Evolutionary conservation across 2,113 vertebrate species (phyloP).

Genomic region (Chaetorhynchus papuensis): DNA sequence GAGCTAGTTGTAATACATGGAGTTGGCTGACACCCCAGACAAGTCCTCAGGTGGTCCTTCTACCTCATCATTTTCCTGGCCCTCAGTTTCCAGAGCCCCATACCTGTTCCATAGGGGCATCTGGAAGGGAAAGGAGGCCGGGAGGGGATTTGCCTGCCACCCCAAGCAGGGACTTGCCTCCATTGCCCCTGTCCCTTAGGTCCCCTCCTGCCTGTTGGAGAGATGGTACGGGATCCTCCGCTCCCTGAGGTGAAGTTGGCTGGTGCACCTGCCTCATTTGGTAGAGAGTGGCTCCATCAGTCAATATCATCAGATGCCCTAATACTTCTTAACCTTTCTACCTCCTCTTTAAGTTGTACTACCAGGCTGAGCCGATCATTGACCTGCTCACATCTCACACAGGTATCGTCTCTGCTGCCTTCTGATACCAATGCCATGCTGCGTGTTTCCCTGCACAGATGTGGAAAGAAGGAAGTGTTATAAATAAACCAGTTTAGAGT

Average conservation of each 20-base stretch:
- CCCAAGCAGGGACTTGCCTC: not conserved
- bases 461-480: conserved; percentile 22
- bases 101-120: not conserved
- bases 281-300: not conserved
- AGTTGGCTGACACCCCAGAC: not conserved
- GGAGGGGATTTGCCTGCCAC: not conserved
- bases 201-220: not conserved
- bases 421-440: not conserved
- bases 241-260: not conserved
- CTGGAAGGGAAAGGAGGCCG: not conserved
- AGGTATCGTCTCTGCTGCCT: not conserved
- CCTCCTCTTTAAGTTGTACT: not conserved
- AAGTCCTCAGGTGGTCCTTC: not conserved
- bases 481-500: conserved; percentile 46
- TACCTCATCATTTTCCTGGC: not conserved
- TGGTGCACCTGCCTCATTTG: not conserved
- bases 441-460: conserved; percentile 52
- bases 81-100: not conserved
- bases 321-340: not conserved
- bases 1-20: not conserved
- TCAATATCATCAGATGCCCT: not conserved
- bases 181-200: not conserved
- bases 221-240: not conserved
- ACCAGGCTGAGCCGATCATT: not conserved
- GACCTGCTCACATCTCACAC: not conserved